Percentiles rank a stretch among this genome's conserved stretches.
These are phyloP conservation scores for Salvelinus fontinalis DNA, from an alignment of 2,113 vertebrate genomes.

Conservation along the genomic window DNA sequence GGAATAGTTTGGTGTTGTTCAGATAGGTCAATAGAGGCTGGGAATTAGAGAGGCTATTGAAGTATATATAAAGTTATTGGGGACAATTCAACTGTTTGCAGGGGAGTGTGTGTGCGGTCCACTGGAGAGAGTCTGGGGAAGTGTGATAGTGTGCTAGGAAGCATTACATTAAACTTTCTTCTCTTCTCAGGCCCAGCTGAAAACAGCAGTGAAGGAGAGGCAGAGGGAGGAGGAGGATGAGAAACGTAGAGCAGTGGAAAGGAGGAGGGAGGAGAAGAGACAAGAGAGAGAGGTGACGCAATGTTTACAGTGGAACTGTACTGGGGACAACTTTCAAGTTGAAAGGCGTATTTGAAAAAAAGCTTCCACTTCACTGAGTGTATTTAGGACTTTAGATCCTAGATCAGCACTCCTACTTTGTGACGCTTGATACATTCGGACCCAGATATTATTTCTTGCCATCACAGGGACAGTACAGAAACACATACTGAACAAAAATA, in stretches of 20 bases:
- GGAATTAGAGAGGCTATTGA: neutral
- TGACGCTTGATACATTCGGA: too few relatives aligned
- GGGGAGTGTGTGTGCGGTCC: neutral
- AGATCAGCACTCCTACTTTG: neutral
- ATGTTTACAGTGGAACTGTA: too few relatives aligned
- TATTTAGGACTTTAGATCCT: neutral
- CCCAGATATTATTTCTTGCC: too few relatives aligned
- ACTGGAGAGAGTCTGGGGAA: neutral
- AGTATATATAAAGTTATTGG: neutral
- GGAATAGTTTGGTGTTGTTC: neutral
- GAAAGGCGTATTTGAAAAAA: constrained; percentile 12
- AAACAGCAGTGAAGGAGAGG: constrained; percentile 81
- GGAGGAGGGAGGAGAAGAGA: constrained; percentile 79
- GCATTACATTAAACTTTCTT: neutral
- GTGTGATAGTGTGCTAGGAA: neutral
- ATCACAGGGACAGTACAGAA: too few relatives aligned
- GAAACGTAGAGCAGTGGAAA: constrained; percentile 74
- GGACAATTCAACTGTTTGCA: neutral
- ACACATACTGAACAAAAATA: too few relatives aligned
- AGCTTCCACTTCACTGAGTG: too few relatives aligned
- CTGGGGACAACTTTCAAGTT: neutral
- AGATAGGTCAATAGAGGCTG: neutral
- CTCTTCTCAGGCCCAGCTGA: constrained; percentile 77
- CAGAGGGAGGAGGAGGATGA: constrained; percentile 80
- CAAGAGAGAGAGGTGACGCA: constrained; percentile 79